Evolutionary conservation across 2,113 vertebrate genomes (phyloP).

Genomic region (Rattus rattus): DNA sequence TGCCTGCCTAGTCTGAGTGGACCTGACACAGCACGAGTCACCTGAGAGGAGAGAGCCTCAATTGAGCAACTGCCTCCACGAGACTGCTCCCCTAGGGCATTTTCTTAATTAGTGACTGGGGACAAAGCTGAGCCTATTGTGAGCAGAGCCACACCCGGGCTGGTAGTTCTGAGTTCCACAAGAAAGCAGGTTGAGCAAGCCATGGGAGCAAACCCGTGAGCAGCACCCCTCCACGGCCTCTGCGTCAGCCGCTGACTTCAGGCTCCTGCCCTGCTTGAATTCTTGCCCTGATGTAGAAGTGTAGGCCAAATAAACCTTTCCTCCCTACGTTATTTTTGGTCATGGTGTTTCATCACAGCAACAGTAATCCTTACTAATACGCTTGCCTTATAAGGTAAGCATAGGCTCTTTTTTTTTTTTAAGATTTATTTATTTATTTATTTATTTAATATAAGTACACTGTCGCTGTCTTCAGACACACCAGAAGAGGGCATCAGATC

Average conservation of each 20-base stretch:
- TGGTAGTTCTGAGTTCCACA: background rate
- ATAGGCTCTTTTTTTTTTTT: background rate
- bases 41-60: background rate
- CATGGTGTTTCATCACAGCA: background rate
- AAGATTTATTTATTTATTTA: slow-evolving; percentile 83
- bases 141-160: background rate
- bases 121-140: background rate
- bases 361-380: background rate
- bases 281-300: background rate
- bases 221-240: background rate
- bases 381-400: background rate
- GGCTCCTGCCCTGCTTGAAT: background rate
- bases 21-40: background rate
- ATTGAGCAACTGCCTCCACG: background rate
- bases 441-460: too few species aligned
- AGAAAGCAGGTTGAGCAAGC: background rate
- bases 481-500: too few species aligned
- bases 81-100: too few species aligned
- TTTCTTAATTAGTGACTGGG: background rate
- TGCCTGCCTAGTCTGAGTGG: background rate
- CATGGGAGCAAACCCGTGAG: background rate
- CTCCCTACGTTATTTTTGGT: background rate
- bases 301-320: too few species aligned
- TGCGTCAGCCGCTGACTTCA: background rate
- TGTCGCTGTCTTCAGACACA: too few species aligned